These are phyloP conservation scores for Ciconia maguari DNA, from an alignment of 2,113 vertebrate species.

Conservation along the genomic window DNA sequence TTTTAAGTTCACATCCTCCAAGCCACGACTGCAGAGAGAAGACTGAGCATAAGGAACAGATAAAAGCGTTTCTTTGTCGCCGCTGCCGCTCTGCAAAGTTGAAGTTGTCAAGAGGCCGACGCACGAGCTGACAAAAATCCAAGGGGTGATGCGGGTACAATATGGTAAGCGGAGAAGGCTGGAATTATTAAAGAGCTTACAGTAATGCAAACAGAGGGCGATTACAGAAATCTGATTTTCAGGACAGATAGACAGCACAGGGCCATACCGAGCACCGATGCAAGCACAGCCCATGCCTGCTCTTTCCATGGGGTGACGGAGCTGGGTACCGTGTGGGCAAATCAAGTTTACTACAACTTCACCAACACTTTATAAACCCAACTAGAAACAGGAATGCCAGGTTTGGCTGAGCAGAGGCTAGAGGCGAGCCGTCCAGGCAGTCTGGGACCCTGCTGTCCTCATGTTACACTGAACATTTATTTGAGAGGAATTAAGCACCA, in stretches of 20 bases:
- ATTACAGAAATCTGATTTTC: neutral
- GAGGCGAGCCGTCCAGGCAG: accelerated
- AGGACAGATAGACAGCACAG: neutral
- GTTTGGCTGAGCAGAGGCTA: neutral
- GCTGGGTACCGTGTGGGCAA: neutral
- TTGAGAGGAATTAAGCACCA: neutral
- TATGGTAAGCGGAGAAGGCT: neutral
- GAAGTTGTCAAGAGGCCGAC: neutral
- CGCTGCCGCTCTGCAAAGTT: accelerated
- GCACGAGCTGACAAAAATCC: neutral
- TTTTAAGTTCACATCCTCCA: neutral
- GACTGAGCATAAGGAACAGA: neutral
- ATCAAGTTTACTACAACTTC: neutral
- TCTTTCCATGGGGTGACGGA: neutral
- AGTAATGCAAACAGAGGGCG: accelerated
- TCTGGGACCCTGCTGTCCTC: neutral
- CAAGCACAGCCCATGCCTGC: too few relatives aligned
- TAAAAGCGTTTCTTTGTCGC: neutral
- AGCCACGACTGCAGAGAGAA: neutral
- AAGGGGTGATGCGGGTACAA: neutral
- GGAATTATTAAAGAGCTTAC: neutral
- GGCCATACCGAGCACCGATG: too few relatives aligned
- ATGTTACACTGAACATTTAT: accelerated
- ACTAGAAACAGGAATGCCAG: neutral
- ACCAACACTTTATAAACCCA: neutral